A percentile compares a stretch with the other conserved stretches of the same genome.
Evolutionary conservation across 2,797 vertebrate species (phyloP).

Genomic region (Scolopax bukidnonensis): DNA sequence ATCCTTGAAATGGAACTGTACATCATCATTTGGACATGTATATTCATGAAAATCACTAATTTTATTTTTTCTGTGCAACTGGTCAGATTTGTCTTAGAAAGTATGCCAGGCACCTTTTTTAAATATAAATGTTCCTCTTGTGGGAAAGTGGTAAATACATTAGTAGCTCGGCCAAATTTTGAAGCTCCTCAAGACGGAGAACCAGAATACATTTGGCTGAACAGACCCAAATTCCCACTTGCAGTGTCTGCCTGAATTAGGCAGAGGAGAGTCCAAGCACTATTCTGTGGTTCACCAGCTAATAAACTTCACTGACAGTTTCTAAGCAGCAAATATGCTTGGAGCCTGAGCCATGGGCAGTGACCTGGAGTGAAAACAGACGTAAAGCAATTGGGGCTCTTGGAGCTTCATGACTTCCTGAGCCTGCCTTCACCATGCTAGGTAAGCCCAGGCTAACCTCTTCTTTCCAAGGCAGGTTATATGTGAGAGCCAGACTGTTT

Average conservation of each 20-base stretch:
- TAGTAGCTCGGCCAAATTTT: neutral
- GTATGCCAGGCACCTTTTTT: neutral
- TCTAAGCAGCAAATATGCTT: neutral
- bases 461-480: neutral
- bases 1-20: neutral
- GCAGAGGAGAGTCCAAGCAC: neutral
- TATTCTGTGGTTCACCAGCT: neutral
- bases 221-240: neutral
- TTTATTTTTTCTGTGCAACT: neutral
- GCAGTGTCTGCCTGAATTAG: neutral
- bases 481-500: neutral
- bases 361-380: neutral
- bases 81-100: neutral
- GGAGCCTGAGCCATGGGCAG: accelerated
- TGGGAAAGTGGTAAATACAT: neutral
- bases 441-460: neutral
- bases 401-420: neutral
- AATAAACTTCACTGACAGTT: neutral
- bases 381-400: neutral
- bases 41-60: neutral
- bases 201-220: neutral
- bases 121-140: neutral
- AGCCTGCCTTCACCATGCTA: neutral
- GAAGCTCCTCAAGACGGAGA: neutral
- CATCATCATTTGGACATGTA: neutral